Percentiles rank a stretch among this genome's conserved stretches.
Conservation (phyloP, 1,140 invertebrate species). For the Riptortus pedestris region DNA sequence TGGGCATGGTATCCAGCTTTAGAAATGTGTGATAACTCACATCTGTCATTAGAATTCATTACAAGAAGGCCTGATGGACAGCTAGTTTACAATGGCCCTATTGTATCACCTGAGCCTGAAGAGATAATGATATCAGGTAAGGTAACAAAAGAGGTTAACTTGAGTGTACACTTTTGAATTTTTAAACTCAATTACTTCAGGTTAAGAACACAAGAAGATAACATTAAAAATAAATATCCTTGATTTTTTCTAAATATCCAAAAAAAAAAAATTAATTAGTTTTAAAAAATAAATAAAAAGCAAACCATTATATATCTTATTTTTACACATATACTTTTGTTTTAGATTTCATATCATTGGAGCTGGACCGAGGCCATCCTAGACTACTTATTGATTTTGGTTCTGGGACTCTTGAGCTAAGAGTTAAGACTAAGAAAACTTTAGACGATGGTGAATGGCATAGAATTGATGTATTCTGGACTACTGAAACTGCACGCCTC, state of each 20-base stretch:
- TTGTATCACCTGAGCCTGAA: conserved; percentile 78
- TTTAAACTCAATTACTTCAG: background rate
- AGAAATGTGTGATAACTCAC: conserved; percentile 90
- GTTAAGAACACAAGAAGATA: background rate
- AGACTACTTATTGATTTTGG: conserved; percentile 88
- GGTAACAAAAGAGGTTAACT: conserved; percentile 15
- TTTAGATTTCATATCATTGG: conserved; percentile 82
- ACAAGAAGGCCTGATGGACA: conserved; percentile 81
- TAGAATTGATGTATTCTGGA: conserved; percentile 87
- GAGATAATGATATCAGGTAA: conserved; percentile 71
- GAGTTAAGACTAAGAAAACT: conserved; percentile 74
- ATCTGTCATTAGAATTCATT: conserved; percentile 89
- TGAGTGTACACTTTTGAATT: background rate
- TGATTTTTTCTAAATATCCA: background rate
- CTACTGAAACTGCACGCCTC: conserved; percentile 46
- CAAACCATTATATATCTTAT: too few species aligned
- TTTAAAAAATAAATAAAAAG: too few species aligned
- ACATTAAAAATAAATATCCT: too few species aligned
- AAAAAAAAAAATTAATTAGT: background rate
- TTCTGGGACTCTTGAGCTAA: conserved; percentile 79
- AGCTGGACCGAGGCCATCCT: conserved; percentile 82
- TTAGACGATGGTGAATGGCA: conserved; percentile 95
- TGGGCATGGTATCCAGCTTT: conserved; percentile 94
- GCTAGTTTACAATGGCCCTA: conserved; percentile 93
- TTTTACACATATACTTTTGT: too few species aligned